phyloP scores from a whole-genome alignment of 1,140 invertebrate species.

The Oedothorax gibbosus region DNA sequence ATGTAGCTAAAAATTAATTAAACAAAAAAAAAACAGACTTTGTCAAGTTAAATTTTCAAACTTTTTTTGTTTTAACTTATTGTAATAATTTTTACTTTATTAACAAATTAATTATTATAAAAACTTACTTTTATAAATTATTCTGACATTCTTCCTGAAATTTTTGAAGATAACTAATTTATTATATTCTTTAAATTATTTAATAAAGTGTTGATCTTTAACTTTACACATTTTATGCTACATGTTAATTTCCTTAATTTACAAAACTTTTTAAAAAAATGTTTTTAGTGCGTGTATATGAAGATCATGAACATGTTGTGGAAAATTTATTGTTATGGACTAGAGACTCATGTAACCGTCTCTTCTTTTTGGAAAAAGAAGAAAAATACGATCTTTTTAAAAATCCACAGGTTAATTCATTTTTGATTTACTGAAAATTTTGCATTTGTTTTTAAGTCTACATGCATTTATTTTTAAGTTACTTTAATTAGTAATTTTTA shows the following conservation, averaged over 20 bases:
- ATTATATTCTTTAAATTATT: background rate
- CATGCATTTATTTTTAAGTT: too few relatives aligned
- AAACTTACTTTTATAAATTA: too few relatives aligned
- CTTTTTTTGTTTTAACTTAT: too few relatives aligned
- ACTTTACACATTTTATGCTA: background rate
- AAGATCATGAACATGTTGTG: slow-evolving; percentile 96
- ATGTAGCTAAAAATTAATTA: background rate
- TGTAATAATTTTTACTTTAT: too few relatives aligned
- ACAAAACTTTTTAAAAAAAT: background rate
- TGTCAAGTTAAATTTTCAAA: too few relatives aligned
- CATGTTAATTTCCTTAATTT: background rate
- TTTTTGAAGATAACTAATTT: background rate
- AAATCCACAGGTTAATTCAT: slow-evolving; percentile 77
- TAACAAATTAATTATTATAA: too few relatives aligned
- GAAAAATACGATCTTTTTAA: slow-evolving; percentile 92
- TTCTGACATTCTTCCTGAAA: background rate
- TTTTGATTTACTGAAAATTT: too few relatives aligned
- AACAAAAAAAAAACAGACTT: too few relatives aligned
- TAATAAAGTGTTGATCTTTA: background rate
- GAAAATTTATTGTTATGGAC: slow-evolving; percentile 97
- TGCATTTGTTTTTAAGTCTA: too few relatives aligned
- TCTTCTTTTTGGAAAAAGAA: slow-evolving; percentile 89
- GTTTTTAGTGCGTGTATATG: slow-evolving; percentile 87
- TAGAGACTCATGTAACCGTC: slow-evolving; percentile 93
- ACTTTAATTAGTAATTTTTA: too few relatives aligned